Evolutionary conservation across 2,113 vertebrate species (phyloP), one percentile per base, ranked within the genome.

Genomic region (Pseudorectes ferrugineus): DNA sequence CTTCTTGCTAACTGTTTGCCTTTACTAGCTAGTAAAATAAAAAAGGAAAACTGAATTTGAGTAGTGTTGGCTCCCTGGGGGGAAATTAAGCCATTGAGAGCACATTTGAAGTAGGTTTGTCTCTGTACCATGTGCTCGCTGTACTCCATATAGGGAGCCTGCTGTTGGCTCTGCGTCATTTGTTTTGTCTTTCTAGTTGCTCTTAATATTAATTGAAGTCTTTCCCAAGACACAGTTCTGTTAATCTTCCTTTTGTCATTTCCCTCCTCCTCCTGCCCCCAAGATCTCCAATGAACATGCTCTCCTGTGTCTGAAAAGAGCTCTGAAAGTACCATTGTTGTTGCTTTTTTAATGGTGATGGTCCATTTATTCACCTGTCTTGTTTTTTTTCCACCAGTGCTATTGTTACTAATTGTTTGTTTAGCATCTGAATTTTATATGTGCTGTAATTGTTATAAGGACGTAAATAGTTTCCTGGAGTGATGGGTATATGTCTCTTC

Each of bases 171-270:
- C 90, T 76, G 74, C 78, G 23, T 94, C 87, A 43, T 95, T 74
- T 92, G 68, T 88, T 92, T 82, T 92, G 73, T 92, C 87, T 94
- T 90, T 96, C 80, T 95, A 38, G 22, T 92, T 92, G 45, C 71
- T 92, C 35, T 89, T 92, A 81, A 78, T 97, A 96, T 86, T 96
- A 97, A 97, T 96, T 93, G 95, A 88, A 93, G 93, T 36, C 67
- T 89, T 85, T 94, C 96, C 94, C 91, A 80, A 89, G 91, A 95
- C 91, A 40, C 57, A 23, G 42, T 68, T 94, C 48, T 90, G 72
- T 85, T 96, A 93, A 96, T 91, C 83, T 88, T 92, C 55, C 65
- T 67, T 92, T 76, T 94, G 70, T 79, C 33, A 11, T 62, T 73
- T 68, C 52, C 24, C 42, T 58, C 46, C 59, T 81, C 12, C 36